Conservation (phyloP, 1,140 invertebrate species). For the Aricia agestis region DNA sequence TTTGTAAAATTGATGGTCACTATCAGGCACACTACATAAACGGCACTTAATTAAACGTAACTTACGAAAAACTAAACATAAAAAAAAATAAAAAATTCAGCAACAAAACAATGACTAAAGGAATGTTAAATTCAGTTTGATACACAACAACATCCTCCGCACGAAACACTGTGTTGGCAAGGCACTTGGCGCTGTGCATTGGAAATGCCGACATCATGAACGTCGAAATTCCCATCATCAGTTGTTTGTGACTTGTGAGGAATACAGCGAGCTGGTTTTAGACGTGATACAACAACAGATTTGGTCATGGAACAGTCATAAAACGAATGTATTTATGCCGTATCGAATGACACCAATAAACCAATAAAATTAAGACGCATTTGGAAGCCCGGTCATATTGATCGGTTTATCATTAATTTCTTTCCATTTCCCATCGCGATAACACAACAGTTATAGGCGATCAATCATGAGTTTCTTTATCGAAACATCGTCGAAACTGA, state of each 20-base stretch:
- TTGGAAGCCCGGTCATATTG: constrained; percentile 5
- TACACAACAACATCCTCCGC: no score
- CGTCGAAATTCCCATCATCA: background rate
- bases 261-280: background rate
- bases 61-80: no score
- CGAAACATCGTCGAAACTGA: background rate
- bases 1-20: constrained; percentile 8
- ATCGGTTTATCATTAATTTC: background rate
- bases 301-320: constrained; percentile 16
- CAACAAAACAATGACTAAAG: no score
- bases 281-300: constrained; percentile 6
- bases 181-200: no score
- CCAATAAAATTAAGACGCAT: constrained; percentile 18
- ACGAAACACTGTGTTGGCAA: no score
- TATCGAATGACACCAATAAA: constrained; percentile 22
- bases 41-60: no score
- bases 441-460: background rate
- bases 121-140: no score
- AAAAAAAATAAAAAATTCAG: no score
- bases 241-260: background rate
- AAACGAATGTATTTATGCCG: constrained; percentile 16
- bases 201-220: background rate
- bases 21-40: background rate
- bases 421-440: background rate
- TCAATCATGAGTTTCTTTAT: constrained; percentile 1